These are phyloP conservation scores for Vidua chalybeata DNA, from an alignment of 2,113 vertebrate genomes.

Conservation along the genomic window DNA sequence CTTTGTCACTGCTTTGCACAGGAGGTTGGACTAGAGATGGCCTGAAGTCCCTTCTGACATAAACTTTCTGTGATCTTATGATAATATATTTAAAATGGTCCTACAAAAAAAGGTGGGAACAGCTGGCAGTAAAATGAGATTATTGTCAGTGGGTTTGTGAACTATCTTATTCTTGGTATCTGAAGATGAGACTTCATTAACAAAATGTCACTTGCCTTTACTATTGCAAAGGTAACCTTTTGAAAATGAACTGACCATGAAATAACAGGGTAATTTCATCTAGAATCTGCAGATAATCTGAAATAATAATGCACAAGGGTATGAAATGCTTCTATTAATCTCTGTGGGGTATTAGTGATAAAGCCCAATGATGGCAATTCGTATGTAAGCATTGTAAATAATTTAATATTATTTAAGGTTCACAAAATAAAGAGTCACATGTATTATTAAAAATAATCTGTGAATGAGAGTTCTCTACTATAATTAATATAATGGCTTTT, in stretches of 20 bases:
- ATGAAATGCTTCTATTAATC: background rate
- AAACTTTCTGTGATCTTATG: background rate
- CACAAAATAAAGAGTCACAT: background rate
- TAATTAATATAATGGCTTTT: background rate
- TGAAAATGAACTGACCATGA: background rate
- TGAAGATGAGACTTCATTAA: conserved; percentile 18
- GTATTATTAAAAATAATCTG: background rate
- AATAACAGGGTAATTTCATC: background rate
- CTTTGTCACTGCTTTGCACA: background rate
- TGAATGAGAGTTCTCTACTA: background rate
- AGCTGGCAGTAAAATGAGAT: background rate
- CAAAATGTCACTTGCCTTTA: conserved; percentile 32
- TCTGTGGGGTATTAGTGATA: background rate
- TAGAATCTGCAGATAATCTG: conserved; percentile 12
- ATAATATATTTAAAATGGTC: background rate
- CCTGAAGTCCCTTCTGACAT: background rate
- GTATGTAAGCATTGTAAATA: conserved; percentile 5
- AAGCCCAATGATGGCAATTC: background rate
- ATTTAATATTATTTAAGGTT: conserved; percentile 22
- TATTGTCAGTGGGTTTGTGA: background rate
- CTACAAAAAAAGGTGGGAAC: background rate
- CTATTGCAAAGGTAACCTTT: conserved; percentile 35
- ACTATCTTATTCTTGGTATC: background rate
- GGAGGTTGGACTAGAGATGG: background rate
- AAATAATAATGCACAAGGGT: background rate